Evolutionary conservation across 2,113 vertebrate genomes (phyloP), one percentile per base, ranked within the genome.

Genomic region (Pelvicachromis taeniatus): DNA sequence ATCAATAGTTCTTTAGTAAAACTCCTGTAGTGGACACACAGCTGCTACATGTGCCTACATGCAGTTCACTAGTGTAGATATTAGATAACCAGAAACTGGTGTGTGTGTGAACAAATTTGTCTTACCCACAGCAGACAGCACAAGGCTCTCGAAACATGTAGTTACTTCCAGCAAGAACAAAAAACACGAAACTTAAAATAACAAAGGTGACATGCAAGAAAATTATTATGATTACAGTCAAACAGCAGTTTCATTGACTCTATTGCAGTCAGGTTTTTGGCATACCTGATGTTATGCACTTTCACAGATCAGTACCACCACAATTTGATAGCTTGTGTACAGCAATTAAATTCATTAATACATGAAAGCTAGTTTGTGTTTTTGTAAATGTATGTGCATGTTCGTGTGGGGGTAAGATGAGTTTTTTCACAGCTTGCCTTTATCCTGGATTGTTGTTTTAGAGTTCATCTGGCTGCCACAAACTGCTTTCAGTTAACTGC

Each of bases 1-100:
- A 87, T 81, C 82, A 68, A 61, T 92, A 91, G 91, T 82, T 82
- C 65, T 58, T 19, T 88, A 88, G 91, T 85, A 6, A 55, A 65
- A 79, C 63, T 29, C 56, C 56, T 54, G 4, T 88, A 91, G 87
- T 83, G 17, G 70, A 59, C 26, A 29, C 83, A 81, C 65, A 70
- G 48, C 75, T 68, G 82, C 59, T 29, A 82, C 63, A 19, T 40
- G 84, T 82, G 68, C 83, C 59, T 70, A 2, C 80, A 84, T 90
- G 42, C 86, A 31, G 26, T 77, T 90, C 80, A 75, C 53, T 86
- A 87, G 84, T 42, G 40, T 87, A 88, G 83, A 82, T 56, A 85
- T 88, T 85, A 82, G 88, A 77, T 63, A 23, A 63, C 40, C 85
- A 89, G 73, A 88, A 68, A 16, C 45, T 23, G 9, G 33, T 84